Conservation (phyloP, 2,113 vertebrate genomes). For the Tachysurus fulvidraco region DNA sequence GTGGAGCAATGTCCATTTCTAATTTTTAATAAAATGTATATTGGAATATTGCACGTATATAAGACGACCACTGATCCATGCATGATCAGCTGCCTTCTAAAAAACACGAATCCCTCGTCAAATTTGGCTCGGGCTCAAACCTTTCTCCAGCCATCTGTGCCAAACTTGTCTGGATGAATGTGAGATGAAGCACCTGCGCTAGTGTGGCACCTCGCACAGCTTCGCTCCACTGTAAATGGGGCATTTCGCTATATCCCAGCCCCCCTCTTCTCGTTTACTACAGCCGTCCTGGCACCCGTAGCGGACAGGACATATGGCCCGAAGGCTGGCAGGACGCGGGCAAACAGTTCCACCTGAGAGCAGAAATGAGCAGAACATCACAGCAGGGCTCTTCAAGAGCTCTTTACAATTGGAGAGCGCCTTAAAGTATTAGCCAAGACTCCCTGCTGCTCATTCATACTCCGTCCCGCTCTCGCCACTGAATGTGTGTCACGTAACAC, state of each 20-base stretch:
- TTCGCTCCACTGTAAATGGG: slow-evolving; percentile 50
- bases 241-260: slow-evolving; percentile 25
- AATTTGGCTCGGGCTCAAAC: slow-evolving; percentile 34
- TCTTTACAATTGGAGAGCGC: slow-evolving; percentile 41
- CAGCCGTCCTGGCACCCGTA: slow-evolving; percentile 20
- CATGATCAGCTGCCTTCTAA: neutral
- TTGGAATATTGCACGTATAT: neutral
- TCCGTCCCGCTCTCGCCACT: neutral
- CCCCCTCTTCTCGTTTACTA: slow-evolving; percentile 4
- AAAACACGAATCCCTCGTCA: slow-evolving; percentile 24
- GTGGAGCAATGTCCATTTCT: neutral
- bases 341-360: slow-evolving; percentile 22
- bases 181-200: slow-evolving; percentile 65
- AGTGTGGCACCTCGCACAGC: slow-evolving; percentile 62
- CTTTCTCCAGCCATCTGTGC: slow-evolving; percentile 54
- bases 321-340: slow-evolving; percentile 22
- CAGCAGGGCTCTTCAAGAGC: slow-evolving; percentile 34
- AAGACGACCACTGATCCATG: neutral
- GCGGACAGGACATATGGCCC: slow-evolving; percentile 39
- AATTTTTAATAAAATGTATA: neutral
- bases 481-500: slow-evolving; percentile 10
- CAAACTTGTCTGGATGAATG: slow-evolving; percentile 63
- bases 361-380: slow-evolving; percentile 30
- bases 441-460: slow-evolving; percentile 28
- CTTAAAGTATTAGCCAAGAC: slow-evolving; percentile 28